A percentile compares a stretch with the other conserved stretches of the same genome.
These are phyloP conservation scores for Scrobipalpa atriplicella DNA, from an alignment of 2,888 invertebrate genomes.

Conservation along the genomic window DNA sequence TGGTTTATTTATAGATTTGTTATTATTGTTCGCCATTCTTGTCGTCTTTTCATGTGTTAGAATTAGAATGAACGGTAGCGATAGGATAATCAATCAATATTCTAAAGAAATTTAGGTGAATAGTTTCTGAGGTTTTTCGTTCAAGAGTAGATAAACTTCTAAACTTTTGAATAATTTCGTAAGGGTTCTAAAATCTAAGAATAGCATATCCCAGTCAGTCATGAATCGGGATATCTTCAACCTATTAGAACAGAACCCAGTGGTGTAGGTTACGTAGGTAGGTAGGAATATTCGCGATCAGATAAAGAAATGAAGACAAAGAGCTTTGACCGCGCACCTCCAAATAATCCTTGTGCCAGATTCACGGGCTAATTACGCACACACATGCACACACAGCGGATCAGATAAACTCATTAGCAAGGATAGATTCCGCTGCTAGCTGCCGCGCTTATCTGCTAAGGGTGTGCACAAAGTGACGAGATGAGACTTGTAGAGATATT, in stretches of 20 bases:
- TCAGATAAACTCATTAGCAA: conserved; percentile 82
- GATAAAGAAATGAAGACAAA: conserved; percentile 41
- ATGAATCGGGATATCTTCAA: no score
- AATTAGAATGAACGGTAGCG: no score
- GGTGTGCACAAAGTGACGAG: conserved; percentile 35
- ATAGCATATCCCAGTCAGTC: no score
- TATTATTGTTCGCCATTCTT: neutral
- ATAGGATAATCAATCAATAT: no score
- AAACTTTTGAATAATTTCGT: no score
- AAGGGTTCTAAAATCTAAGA: no score
- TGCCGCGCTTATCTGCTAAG: conserved; percentile 68
- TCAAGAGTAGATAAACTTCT: no score
- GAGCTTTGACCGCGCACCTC: conserved; percentile 57
- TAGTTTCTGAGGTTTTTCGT: no score
- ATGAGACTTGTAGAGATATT: conserved; percentile 40
- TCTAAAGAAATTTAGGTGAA: no score
- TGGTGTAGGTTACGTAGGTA: neutral
- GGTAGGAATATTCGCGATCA: neutral
- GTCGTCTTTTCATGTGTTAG: neutral
- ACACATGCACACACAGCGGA: conserved; percentile 50
- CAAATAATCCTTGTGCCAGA: conserved; percentile 74
- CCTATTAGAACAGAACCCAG: no score
- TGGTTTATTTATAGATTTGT: neutral
- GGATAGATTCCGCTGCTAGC: conserved; percentile 75
- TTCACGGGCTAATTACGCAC: conserved; percentile 72